Conservation (phyloP, 2,888 invertebrate genomes). For the Idaea straminata region DNA sequence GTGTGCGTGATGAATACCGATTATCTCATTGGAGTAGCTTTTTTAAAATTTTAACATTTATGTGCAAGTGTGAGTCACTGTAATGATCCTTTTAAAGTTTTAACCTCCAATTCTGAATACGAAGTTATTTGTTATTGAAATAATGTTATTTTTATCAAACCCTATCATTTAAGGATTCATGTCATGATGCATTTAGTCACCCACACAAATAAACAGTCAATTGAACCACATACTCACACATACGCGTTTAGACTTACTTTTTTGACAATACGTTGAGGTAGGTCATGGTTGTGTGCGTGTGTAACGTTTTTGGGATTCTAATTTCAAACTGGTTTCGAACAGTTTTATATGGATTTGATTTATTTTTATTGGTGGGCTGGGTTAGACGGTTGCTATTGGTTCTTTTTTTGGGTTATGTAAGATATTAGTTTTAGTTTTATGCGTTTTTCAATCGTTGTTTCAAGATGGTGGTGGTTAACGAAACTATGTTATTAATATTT, state of each 20-base stretch:
- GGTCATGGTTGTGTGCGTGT: slow-evolving; percentile 52
- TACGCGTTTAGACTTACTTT: slow-evolving; percentile 35
- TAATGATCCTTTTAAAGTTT: slow-evolving; percentile 63
- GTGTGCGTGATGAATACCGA: slow-evolving; percentile 75
- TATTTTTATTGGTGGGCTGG: slow-evolving; percentile 36
- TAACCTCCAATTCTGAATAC: slow-evolving; percentile 49
- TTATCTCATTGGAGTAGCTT: slow-evolving; percentile 68
- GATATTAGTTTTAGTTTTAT: slow-evolving; percentile 14
- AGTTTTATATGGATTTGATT: slow-evolving; percentile 35
- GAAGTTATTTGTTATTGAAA: slow-evolving; percentile 17
- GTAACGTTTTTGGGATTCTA: slow-evolving; percentile 63
- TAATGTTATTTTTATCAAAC: slow-evolving; percentile 1
- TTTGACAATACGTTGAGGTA: slow-evolving; percentile 52
- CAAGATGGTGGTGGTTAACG: not conserved
- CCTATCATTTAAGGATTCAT: slow-evolving; percentile 4
- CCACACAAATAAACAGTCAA: slow-evolving; percentile 13
- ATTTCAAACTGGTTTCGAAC: slow-evolving; percentile 51
- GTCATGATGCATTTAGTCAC: slow-evolving; percentile 11
- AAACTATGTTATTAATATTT: not conserved
- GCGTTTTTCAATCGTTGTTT: slow-evolving; percentile 9
- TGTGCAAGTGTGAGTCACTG: slow-evolving; percentile 60
- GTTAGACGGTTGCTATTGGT: slow-evolving; percentile 17
- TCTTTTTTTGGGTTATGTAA: slow-evolving; percentile 20
- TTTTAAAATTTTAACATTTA: slow-evolving; percentile 61
- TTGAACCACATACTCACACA: slow-evolving; percentile 24